Percentiles rank a stretch among this genome's conserved stretches.
phyloP scores from a whole-genome alignment of 2,113 vertebrate genomes.

The Vidua macroura region DNA sequence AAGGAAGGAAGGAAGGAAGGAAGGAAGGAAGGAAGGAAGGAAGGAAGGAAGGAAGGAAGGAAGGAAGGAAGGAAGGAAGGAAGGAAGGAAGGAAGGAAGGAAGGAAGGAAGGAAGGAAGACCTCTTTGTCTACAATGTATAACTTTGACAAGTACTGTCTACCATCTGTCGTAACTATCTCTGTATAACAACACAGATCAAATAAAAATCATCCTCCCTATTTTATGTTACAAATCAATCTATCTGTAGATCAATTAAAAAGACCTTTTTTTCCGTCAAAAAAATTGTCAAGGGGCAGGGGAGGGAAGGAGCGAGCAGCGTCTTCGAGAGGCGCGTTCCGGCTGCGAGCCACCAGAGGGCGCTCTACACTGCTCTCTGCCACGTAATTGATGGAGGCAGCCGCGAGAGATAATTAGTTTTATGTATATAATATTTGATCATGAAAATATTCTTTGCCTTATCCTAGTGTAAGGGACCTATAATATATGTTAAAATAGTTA shows the following conservation, averaged over 20 bases:
- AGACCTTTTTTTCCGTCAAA: fast-evolving
- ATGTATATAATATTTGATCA: conserved; percentile 93
- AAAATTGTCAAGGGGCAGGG: fast-evolving
- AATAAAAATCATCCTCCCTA: background rate
- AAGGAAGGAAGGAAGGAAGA: background rate
- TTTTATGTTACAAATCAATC: background rate
- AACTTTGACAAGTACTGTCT: background rate
- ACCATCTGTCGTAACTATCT: background rate
- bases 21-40: too few species aligned
- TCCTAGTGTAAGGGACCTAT: conserved; percentile 78
- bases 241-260: background rate
- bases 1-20: too few species aligned
- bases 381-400: conserved; percentile 81
- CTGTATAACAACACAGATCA: background rate
- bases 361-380: background rate
- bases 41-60: too few species aligned
- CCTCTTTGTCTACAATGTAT: background rate
- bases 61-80: background rate
- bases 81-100: background rate
- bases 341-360: conserved; percentile 54
- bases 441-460: conserved; percentile 82
- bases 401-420: conserved; percentile 87
- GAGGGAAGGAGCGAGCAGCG: background rate
- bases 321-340: background rate
- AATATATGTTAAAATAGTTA: conserved; percentile 87